Percentiles rank a stretch among this genome's conserved stretches.
Conservation (phyloP, 2,888 invertebrate genomes). For the Panzeria rudis region DNA sequence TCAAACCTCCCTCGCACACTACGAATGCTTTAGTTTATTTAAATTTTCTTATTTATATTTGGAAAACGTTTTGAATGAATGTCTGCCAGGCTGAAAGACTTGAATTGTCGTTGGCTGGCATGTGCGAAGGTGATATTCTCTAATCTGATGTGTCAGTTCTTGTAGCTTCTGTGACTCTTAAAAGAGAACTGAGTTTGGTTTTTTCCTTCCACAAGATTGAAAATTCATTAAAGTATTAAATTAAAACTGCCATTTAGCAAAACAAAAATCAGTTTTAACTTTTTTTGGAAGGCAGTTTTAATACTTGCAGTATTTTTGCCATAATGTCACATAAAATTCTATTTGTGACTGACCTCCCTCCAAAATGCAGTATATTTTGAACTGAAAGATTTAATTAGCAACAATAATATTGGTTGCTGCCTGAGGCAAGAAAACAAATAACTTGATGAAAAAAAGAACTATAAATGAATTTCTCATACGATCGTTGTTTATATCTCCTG, state of each 20-base stretch:
- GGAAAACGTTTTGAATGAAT: slow-evolving; percentile 41
- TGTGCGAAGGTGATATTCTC: slow-evolving; percentile 81
- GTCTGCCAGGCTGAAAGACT: slow-evolving; percentile 35
- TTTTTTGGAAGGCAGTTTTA: not conserved
- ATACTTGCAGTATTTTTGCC: slow-evolving; percentile 1
- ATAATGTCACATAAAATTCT: slow-evolving; percentile 43
- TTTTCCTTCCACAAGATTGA: slow-evolving; percentile 20
- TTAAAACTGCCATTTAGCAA: slow-evolving; percentile 48
- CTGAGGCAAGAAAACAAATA: not conserved
- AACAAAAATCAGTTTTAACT: not conserved
- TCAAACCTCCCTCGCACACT: slow-evolving; percentile 15
- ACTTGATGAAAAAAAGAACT: not conserved
- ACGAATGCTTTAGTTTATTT: slow-evolving; percentile 39
- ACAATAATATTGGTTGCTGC: not conserved
- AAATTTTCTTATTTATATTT: slow-evolving; percentile 8
- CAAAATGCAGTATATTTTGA: slow-evolving; percentile 8
- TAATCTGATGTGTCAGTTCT: slow-evolving; percentile 83
- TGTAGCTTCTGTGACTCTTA: slow-evolving; percentile 79
- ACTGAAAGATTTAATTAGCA: slow-evolving; percentile 63
- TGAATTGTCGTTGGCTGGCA: slow-evolving; percentile 68
- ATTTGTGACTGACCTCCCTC: slow-evolving; percentile 50
- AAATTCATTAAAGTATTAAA: slow-evolving; percentile 19
- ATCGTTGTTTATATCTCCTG: slow-evolving; percentile 15
- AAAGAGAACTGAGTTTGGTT: not conserved
- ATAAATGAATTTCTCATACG: slow-evolving; percentile 36